Conservation (phyloP, 2,113 vertebrate genomes). For the Emberiza fucata region DNA sequence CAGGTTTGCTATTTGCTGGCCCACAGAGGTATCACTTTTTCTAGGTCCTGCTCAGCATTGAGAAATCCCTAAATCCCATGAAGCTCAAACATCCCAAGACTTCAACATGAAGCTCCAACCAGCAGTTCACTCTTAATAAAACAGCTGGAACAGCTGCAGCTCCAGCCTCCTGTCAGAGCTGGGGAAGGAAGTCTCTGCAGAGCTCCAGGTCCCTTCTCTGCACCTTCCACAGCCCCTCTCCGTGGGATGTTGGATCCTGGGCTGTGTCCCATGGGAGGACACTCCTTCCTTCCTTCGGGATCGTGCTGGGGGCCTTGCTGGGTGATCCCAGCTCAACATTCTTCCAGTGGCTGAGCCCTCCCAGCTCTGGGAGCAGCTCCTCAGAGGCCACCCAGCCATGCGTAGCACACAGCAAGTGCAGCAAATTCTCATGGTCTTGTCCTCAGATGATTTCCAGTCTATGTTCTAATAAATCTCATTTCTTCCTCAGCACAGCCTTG, state of each 20-base stretch:
- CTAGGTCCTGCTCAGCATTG: neutral
- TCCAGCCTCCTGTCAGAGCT: neutral
- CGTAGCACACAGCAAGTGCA: neutral
- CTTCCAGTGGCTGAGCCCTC: neutral
- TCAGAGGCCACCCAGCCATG: neutral
- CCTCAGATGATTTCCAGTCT: neutral
- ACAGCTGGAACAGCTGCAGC: neutral
- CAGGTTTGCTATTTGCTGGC: neutral
- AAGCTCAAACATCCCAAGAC: neutral
- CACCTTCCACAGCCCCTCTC: neutral
- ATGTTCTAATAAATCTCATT: neutral
- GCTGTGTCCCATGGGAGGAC: neutral
- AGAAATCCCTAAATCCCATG: neutral
- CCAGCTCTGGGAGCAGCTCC: neutral
- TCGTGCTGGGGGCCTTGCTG: accelerated
- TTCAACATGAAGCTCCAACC: neutral
- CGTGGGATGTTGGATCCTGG: accelerated
- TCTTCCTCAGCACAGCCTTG: neutral
- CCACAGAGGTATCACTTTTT: neutral
- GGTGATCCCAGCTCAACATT: neutral
- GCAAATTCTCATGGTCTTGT: neutral
- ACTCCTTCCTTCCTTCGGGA: neutral
- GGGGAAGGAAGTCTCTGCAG: neutral
- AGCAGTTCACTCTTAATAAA: neutral
- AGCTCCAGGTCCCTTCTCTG: neutral